phyloP scores from a whole-genome alignment of 37 sponge, comb jelly and placozoan species.

The Aplysina aerophoba region DNA sequence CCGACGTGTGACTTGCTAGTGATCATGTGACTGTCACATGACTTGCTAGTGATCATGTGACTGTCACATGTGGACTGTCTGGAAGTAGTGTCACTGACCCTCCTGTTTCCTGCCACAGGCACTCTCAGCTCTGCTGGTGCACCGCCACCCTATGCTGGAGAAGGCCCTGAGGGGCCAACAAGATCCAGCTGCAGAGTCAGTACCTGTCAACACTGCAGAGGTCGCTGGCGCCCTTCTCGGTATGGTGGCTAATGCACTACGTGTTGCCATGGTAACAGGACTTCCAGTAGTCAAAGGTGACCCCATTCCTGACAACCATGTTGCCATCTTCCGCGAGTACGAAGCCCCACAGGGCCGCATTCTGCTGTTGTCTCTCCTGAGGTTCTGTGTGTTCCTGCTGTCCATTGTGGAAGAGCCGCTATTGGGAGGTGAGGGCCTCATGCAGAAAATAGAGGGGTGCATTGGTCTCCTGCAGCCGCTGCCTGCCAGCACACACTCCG shows the following conservation, averaged over 20 bases:
- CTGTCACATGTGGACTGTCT: neutral
- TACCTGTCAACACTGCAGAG: neutral
- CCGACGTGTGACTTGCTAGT: neutral
- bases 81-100: neutral
- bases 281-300: neutral
- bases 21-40: neutral
- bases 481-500: no score
- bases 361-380: neutral
- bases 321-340: neutral
- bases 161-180: neutral
- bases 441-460: neutral
- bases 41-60: neutral
- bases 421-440: neutral
- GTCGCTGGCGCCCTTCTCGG: neutral
- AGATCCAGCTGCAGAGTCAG: no score
- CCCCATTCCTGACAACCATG: conserved; percentile 23
- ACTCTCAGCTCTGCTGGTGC: neutral
- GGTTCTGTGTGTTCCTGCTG: neutral
- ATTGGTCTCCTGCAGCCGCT: no score
- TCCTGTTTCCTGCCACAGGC: neutral
- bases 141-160: conserved; percentile 1
- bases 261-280: conserved; percentile 27
- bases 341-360: neutral
- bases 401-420: neutral
- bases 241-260: conserved; percentile 22